These are phyloP conservation scores for Malthinus flaveolus DNA, from an alignment of 2,888 invertebrate species.

Conservation along the genomic window DNA sequence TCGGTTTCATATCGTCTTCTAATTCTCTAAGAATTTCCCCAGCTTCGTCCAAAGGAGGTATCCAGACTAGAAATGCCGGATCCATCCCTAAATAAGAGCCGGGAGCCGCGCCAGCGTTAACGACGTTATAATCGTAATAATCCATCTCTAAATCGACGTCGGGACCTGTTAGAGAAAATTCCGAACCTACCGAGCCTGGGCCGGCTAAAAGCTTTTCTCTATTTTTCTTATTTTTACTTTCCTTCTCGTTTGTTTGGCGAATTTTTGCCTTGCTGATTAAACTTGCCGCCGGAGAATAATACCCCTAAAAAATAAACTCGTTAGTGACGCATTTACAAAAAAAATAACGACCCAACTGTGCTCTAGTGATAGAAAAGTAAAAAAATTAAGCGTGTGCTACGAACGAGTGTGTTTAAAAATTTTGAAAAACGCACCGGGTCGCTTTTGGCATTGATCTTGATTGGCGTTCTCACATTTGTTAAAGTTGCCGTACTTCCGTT, in stretches of 20 bases:
- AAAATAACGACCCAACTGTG: constrained; percentile 42
- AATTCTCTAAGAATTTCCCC: constrained; percentile 67
- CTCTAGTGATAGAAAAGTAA: constrained; percentile 38
- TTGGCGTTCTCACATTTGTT: constrained; percentile 63
- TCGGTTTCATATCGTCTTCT: constrained; percentile 54
- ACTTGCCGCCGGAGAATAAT: constrained; percentile 72
- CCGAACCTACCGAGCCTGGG: constrained; percentile 63
- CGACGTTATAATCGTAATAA: constrained; percentile 88
- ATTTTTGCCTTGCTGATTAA: constrained; percentile 69
- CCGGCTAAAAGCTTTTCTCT: constrained; percentile 68
- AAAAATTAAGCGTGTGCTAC: constrained; percentile 12
- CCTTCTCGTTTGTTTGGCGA: constrained; percentile 68
- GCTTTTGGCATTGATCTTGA: constrained; percentile 47
- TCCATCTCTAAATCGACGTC: constrained; percentile 81
- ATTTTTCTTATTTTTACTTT: constrained; percentile 78
- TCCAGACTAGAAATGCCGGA: constrained; percentile 86
- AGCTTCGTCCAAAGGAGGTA: constrained; percentile 74
- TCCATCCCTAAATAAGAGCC: constrained; percentile 89
- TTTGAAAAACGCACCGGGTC: constrained; percentile 48
- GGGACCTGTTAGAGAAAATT: constrained; percentile 74
- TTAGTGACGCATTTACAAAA: not conserved
- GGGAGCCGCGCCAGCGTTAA: constrained; percentile 80
- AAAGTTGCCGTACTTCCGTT: constrained; percentile 62
- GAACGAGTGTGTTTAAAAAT: too few relatives aligned
- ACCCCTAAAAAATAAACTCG: constrained; percentile 59